A percentile compares a stretch with the other conserved stretches of the same genome.
Evolutionary conservation across 1,140 invertebrate genomes (phyloP).

Genomic region (Drosophila funebris): DNA sequence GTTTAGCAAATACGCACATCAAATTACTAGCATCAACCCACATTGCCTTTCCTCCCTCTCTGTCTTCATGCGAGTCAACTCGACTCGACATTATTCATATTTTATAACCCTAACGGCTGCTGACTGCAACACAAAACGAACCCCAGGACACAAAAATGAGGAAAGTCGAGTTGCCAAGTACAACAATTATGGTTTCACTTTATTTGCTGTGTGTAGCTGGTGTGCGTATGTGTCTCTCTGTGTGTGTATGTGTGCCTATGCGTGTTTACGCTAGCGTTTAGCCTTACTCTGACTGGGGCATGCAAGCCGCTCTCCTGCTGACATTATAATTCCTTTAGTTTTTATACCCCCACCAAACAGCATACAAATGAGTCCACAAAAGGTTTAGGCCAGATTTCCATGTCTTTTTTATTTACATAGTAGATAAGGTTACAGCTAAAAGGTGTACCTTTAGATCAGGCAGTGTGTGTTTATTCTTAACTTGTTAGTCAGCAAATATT

Average conservation of each 20-base stretch:
- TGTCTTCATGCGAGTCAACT: constrained; percentile 14
- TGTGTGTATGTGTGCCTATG: constrained; percentile 15
- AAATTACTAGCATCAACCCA: constrained; percentile 40
- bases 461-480: no score
- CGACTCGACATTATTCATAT: constrained; percentile 70
- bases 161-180: constrained; percentile 70
- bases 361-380: constrained; percentile 12
- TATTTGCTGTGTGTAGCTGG: constrained; percentile 49
- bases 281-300: constrained; percentile 54
- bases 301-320: constrained; percentile 53
- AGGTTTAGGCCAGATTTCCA: constrained; percentile 15
- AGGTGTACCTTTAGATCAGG: no score
- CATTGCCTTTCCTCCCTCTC: not conserved
- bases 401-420: not conserved
- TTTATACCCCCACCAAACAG: constrained; percentile 35
- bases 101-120: constrained; percentile 60
- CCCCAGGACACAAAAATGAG: constrained; percentile 38
- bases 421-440: not conserved
- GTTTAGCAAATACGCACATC: constrained; percentile 75
- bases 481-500: no score
- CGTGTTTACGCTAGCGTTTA: constrained; percentile 63
- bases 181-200: constrained; percentile 78
- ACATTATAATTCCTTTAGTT: constrained; percentile 69
- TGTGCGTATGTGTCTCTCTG: constrained; percentile 3
- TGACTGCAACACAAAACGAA: constrained; percentile 60